Base-by-base conservation (phyloP, 2,888 invertebrate species). In the Sussaba pulchella region DNA sequence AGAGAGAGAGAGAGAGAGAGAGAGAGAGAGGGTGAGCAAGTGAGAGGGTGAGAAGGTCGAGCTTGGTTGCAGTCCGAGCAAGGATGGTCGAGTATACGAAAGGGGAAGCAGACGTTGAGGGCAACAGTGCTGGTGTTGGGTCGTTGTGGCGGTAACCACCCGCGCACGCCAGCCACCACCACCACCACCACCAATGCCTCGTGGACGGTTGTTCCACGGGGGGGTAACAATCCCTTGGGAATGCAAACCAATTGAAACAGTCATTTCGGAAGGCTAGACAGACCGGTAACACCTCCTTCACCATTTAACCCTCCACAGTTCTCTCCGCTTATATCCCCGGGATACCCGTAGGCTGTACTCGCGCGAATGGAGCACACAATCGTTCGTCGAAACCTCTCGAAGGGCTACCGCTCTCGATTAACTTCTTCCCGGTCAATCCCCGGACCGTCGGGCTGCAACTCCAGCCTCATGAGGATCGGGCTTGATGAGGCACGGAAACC, bases 191-290 rank as follows among this genome's bases (percentile, higher is more conserved):
- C 59, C 21, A 36, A 21, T 50, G 21, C 47, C 74, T 50, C 82
- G 82, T 85, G 78, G 82, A 77, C 86, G 85, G 85, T 85, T 85
- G 86, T 84, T 84, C 82, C 86, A 75, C 82, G 84, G 84, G 84
- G 31, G 31, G 31, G 31, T n/a, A 6, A 87, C 86, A 83, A 85
- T 87, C 86, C 87, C 85, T 74, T 26, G 76, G 87, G 86, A 84
- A 86, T 82, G 85, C 85, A 86, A 85, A 88, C 88, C 88, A 88
- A 88, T 88, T 88, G 88, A 88, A 85, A 85, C 85, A 84, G 86
- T 87, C 83, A 84, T 85, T 87, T 86, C 77, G 72, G 83, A 85
- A 83, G 85, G 82, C 82, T 71, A 83, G 83, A 85, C 84, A 87
- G 67, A 85, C 83, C 72, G 80, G 81, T 79, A 81, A 82, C 85